Conservation (phyloP, 2,113 vertebrate species). For the Agapornis roseicollis region DNA sequence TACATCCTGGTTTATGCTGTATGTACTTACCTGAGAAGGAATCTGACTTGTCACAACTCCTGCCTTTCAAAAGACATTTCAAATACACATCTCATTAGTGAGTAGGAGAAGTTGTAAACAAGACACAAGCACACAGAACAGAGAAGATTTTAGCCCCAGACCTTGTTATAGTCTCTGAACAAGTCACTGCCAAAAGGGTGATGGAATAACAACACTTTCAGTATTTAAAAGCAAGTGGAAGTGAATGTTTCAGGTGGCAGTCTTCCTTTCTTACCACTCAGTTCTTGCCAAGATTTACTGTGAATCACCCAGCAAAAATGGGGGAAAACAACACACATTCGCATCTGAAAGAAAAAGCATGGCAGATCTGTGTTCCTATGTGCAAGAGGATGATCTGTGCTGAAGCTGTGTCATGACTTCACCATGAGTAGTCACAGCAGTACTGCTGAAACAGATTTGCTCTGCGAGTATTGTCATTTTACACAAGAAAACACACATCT, state of each 20-base stretch:
- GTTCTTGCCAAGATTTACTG: neutral
- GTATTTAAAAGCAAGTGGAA: neutral
- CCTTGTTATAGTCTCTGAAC: neutral
- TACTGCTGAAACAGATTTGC: neutral
- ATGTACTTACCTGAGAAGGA: neutral
- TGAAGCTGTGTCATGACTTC: neutral
- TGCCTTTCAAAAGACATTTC: neutral
- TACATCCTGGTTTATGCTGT: neutral
- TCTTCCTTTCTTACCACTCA: neutral
- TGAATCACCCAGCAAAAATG: neutral
- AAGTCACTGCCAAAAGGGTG: neutral
- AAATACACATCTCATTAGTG: neutral
- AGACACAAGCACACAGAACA: neutral
- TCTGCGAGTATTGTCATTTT: neutral
- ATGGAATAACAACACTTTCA: neutral
- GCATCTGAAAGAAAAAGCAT: neutral
- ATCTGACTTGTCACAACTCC: neutral
- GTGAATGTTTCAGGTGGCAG: rapidly evolving
- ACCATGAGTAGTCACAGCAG: neutral
- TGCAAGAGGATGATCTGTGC: neutral
- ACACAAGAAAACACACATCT: neutral
- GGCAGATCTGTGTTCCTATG: neutral
- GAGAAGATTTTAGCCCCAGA: neutral
- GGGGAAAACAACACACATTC: neutral
- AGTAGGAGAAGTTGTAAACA: neutral